phyloP scores from a whole-genome alignment of 2,888 invertebrate species.

The Eumacrocentrus americanus region DNA sequence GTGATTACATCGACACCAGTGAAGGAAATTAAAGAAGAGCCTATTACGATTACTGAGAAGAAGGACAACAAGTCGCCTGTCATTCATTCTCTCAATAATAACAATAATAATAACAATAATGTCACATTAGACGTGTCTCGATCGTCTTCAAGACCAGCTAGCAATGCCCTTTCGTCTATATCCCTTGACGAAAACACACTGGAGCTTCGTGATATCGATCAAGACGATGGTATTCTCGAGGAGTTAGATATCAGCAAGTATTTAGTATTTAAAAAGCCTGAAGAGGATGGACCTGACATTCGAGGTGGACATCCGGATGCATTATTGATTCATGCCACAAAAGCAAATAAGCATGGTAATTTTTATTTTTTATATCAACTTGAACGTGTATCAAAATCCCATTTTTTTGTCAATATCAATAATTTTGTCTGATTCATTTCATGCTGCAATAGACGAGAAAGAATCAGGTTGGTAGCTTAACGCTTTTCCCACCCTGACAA shows the following conservation, averaged over 20 bases:
- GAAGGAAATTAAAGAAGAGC: constrained; percentile 43
- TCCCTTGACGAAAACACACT: constrained; percentile 56
- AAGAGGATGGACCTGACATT: constrained; percentile 89
- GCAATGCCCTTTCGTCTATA: constrained; percentile 53
- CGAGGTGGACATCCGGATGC: constrained; percentile 94
- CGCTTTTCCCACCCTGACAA: no score
- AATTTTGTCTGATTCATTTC: constrained; percentile 38
- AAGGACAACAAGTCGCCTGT: constrained; percentile 44
- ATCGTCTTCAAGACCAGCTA: constrained; percentile 51
- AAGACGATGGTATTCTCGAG: constrained; percentile 65
- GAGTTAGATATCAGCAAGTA: constrained; percentile 81
- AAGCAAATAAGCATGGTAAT: constrained; percentile 83
- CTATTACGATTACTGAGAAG: constrained; percentile 41
- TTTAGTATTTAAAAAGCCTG: constrained; percentile 78
- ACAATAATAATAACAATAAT: constrained; percentile 44
- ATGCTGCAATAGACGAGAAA: constrained; percentile 60
- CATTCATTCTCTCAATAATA: constrained; percentile 4
- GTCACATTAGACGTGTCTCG: constrained; percentile 46
- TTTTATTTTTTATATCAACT: constrained; percentile 9
- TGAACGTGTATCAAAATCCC: constrained; percentile 27
- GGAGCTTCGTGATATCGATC: constrained; percentile 39
- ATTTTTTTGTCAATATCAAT: constrained; percentile 22
- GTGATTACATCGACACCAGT: constrained; percentile 53
- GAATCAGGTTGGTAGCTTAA: constrained; percentile 61
- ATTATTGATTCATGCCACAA: constrained; percentile 93